A percentile compares a stretch with the other conserved stretches of the same genome.
Conservation (phyloP, 2,113 vertebrate genomes). For the Murina feae region DNA sequence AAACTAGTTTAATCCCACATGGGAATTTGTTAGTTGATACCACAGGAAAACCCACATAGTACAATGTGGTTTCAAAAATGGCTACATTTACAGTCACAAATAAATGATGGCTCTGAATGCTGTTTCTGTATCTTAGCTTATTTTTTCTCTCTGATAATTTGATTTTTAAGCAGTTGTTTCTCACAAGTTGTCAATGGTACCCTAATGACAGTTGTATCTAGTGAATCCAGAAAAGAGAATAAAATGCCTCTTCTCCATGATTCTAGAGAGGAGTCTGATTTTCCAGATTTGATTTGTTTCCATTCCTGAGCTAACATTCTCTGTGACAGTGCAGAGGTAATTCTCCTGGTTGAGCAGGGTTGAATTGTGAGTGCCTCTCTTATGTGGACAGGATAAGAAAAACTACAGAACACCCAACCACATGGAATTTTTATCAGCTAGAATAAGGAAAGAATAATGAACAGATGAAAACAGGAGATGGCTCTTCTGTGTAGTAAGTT, state of each 20-base stretch:
- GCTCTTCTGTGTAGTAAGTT: neutral
- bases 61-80: neutral
- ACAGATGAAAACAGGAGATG: neutral
- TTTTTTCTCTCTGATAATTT: neutral
- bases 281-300: neutral
- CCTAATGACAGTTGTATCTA: neutral
- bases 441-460: neutral
- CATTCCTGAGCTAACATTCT: neutral
- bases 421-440: neutral
- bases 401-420: neutral
- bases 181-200: neutral
- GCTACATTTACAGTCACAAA: neutral
- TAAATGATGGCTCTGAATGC: neutral
- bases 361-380: neutral
- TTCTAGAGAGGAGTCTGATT: neutral
- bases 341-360: neutral
- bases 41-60: neutral
- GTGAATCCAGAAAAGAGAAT: neutral
- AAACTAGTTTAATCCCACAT: neutral
- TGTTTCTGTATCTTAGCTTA: neutral
- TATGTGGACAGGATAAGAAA: neutral
- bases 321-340: neutral
- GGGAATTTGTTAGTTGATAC: neutral
- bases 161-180: neutral
- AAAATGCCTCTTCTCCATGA: neutral